A percentile compares a stretch with the other conserved stretches of the same genome.
Conservation (phyloP, 2,113 vertebrate genomes). For the Saccopteryx leptura region DNA sequence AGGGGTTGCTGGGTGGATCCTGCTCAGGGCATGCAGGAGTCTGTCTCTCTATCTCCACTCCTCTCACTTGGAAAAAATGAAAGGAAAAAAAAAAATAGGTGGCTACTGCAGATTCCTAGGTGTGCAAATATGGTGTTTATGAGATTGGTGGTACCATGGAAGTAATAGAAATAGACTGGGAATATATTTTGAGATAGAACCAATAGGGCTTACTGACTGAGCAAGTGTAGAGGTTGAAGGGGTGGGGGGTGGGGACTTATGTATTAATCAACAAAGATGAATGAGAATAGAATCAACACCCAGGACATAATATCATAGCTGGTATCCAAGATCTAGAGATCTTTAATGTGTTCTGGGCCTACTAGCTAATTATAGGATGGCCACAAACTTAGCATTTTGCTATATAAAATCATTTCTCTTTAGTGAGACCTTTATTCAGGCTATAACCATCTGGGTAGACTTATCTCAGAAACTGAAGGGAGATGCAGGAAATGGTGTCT, state of each 20-base stretch:
- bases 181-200: not conserved
- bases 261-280: not conserved
- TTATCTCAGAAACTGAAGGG: slow-evolving; percentile 56
- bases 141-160: not conserved
- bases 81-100: too few relatives aligned
- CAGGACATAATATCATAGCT: not conserved
- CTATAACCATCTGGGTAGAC: not conserved
- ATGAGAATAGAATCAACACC: not conserved
- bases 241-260: not conserved
- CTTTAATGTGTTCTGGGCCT: not conserved
- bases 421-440: slow-evolving; percentile 36
- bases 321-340: not conserved
- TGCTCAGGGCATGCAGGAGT: too few relatives aligned
- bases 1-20: too few relatives aligned
- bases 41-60: too few relatives aligned
- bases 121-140: not conserved
- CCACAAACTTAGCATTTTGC: not conserved
- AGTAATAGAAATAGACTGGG: not conserved
- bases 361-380: not conserved
- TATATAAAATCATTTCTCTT: not conserved
- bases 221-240: too few relatives aligned
- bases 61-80: too few relatives aligned
- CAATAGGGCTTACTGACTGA: not conserved
- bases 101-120: too few relatives aligned
- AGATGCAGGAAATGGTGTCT: slow-evolving; percentile 57